A percentile compares a stretch with the other conserved stretches of the same genome.
Conservation (phyloP, 2,888 invertebrate species). For the Andrena trimmerana region DNA sequence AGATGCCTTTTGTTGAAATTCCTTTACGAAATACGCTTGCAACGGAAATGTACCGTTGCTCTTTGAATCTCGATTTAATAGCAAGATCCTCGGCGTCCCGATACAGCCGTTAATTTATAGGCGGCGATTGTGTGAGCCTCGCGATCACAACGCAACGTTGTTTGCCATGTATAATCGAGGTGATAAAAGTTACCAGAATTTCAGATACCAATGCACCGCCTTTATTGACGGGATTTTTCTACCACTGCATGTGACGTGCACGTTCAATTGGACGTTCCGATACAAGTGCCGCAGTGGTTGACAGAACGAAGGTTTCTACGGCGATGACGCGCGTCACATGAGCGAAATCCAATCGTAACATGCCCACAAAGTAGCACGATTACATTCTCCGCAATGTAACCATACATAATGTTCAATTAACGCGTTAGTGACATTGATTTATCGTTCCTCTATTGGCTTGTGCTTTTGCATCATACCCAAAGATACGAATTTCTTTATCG, state of each 20-base stretch:
- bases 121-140: constrained; percentile 1
- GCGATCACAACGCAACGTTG: neutral
- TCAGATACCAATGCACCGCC: neutral
- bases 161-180: constrained; percentile 9
- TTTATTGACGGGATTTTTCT: constrained; percentile 2
- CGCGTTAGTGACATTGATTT: neutral
- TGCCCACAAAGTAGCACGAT: constrained; percentile 48
- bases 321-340: constrained; percentile 1
- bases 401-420: constrained; percentile 7
- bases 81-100: neutral
- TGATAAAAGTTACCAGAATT: constrained; percentile 36
- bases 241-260: neutral
- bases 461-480: neutral
- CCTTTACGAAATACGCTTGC: neutral
- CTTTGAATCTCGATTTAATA: neutral
- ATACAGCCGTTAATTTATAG: constrained; percentile 15
- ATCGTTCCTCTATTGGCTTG: constrained; percentile 8
- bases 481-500: constrained; percentile 48
- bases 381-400: constrained; percentile 16
- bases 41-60: constrained; percentile 13
- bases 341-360: constrained; percentile 56
- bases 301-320: constrained; percentile 12
- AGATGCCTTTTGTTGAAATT: constrained; percentile 17
- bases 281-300: neutral
- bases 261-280: neutral